Evolutionary conservation across 2,113 vertebrate genomes (phyloP).

Genomic region (Colinus virginianus): DNA sequence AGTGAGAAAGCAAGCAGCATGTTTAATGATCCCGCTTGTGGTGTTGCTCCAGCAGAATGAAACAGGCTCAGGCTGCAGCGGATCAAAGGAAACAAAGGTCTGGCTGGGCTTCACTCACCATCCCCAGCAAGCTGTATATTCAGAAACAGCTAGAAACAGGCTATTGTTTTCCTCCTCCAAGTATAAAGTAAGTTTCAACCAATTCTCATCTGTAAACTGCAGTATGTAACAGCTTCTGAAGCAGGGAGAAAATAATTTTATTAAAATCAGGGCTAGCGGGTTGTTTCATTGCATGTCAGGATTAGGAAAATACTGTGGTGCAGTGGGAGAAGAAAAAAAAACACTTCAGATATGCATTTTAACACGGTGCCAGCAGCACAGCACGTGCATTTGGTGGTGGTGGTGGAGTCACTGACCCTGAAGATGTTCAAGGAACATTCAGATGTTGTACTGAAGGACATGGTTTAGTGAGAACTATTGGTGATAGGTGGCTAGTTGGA

Average conservation of each 20-base stretch:
- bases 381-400: not conserved
- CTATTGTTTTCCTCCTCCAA: not conserved
- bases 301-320: not conserved
- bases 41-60: slow-evolving; percentile 46
- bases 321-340: not conserved
- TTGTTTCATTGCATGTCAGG: not conserved
- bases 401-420: no score
- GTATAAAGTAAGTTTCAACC: not conserved
- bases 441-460: no score
- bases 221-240: not conserved
- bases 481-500: no score
- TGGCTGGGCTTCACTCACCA: slow-evolving; percentile 48
- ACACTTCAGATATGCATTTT: not conserved
- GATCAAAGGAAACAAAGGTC: slow-evolving; percentile 60
- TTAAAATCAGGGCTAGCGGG: not conserved
- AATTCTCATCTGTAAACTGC: not conserved
- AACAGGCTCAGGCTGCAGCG: not conserved
- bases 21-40: slow-evolving; percentile 43
- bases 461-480: no score
- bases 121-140: slow-evolving; percentile 29
- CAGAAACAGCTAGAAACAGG: slow-evolving; percentile 2
- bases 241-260: not conserved
- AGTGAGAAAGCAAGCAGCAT: slow-evolving; percentile 47
- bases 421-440: no score
- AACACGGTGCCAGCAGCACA: not conserved